Base-by-base conservation (phyloP, 1,140 invertebrate species). In the Drosophila suzukii region DNA sequence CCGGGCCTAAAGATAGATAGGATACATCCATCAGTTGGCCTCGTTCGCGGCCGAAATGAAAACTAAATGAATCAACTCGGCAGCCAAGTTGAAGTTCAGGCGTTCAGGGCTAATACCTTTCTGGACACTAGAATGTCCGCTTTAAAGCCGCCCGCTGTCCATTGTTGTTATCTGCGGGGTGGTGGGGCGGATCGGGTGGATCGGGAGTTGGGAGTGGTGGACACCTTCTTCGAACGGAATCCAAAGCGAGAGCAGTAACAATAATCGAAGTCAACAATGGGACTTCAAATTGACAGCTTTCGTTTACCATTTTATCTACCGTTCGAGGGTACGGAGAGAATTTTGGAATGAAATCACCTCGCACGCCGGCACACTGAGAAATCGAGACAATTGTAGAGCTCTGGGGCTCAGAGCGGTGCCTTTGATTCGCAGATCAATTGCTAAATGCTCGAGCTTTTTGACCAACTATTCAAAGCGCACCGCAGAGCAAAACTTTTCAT, bases 261-360 rank as follows among this genome's bases (percentile, higher is more conserved):
- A 78, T 68, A 72, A 68, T 72, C 76, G 72, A 78, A 65, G 27
- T 71, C 54, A 75, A 86, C 78, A 86, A 86, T 75, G 75, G 74
- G 81, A 86, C 78, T 88, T 86, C 78, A 82, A 86, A 86, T 86
- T 86, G 82, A 86, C 82, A 86, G 82, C 82, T 86, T 86, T 86
- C 82, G 82, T 78, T 85, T 85, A 81, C 76, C 61, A 57, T 78
- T 86, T 86, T 86, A 86, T 86, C 83, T 86, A 67, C 75, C 71
- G 74, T 71, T 36, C 27, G 66, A 46, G 58, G 76, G 47, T 60
- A 51, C 51, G 58, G 55, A 44, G 57, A 75, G 74, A 65, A 81
- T 65, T 80, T 65, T 60, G 49, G 49, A 65, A 86, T 86, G 82
- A 86, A 86, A 88, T 86, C 82, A 86, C 82, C 82, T 82, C 78